These are phyloP conservation scores for Metopia argyrocephala DNA, from an alignment of 2,888 invertebrate genomes.

Conservation along the genomic window DNA sequence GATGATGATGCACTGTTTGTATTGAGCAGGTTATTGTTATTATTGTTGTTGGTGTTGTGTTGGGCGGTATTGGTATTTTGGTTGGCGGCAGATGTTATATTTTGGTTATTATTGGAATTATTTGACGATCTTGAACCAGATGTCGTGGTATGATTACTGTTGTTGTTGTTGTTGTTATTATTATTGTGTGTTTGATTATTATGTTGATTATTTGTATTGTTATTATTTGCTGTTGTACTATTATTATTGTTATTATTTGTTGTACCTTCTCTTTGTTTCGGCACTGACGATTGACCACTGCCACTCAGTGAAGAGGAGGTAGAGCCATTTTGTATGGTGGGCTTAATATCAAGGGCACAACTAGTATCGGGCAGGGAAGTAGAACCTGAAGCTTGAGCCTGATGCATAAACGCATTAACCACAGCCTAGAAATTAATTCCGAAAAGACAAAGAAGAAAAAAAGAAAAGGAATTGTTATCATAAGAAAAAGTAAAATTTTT, in stretches of 20 bases:
- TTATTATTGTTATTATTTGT: conserved; percentile 72
- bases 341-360: conserved; percentile 83
- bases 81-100: conserved; percentile 60
- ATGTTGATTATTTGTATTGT: conserved; percentile 66
- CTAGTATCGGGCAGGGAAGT: conserved; percentile 80
- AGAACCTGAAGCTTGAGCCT: conserved; percentile 82
- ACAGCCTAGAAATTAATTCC: conserved; percentile 82
- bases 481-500: not conserved
- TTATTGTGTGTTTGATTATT: conserved; percentile 70
- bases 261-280: conserved; percentile 90
- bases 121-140: conserved; percentile 57
- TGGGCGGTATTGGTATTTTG: conserved; percentile 64
- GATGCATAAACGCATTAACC: conserved; percentile 92
- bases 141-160: conserved; percentile 47
- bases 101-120: conserved; percentile 67
- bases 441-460: not conserved
- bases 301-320: conserved; percentile 70
- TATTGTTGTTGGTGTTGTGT: conserved; percentile 45
- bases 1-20: conserved; percentile 59
- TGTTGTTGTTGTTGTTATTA: conserved; percentile 58
- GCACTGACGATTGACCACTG: conserved; percentile 78
- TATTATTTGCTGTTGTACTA: conserved; percentile 65
- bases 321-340: conserved; percentile 79
- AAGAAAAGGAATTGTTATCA: not conserved
- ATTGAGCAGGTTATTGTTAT: conserved; percentile 67